phyloP scores from a whole-genome alignment of 2,797 vertebrate genomes.

The Syncerus caffer region DNA sequence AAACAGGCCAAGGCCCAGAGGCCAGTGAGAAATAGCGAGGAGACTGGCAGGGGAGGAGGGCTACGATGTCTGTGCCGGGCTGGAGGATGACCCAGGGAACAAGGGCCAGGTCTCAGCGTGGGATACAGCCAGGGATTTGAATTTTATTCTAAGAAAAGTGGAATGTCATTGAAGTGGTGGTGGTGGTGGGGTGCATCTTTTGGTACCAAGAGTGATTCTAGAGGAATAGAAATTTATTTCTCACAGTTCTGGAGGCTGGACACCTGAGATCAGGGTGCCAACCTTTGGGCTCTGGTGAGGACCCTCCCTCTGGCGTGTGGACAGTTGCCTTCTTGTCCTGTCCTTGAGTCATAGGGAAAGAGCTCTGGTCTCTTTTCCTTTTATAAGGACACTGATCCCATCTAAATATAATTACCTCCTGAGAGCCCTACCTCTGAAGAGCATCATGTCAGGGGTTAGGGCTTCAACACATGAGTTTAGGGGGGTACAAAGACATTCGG shows the following conservation, averaged over 20 bases:
- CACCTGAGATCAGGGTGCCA: neutral
- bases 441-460: neutral
- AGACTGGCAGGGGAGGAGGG: too few species aligned
- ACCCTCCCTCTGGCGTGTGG: neutral
- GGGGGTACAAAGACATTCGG: neutral
- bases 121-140: neutral
- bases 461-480: neutral
- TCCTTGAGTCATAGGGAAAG: neutral
- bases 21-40: neutral
- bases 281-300: neutral
- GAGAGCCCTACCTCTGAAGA: neutral
- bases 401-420: neutral
- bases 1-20: too few species aligned
- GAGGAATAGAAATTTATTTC: neutral
- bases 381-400: neutral
- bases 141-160: neutral
- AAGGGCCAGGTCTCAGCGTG: neutral
- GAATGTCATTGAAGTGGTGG: neutral
- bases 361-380: neutral
- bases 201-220: neutral
- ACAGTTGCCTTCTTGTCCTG: fast-evolving
- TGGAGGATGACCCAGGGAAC: neutral
- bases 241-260: neutral
- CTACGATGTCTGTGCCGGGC: neutral
- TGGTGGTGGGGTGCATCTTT: neutral